Percentiles rank a stretch among this genome's conserved stretches.
These are phyloP conservation scores for Drosophila novamexicana DNA, from an alignment of 1,140 invertebrate genomes.

Conservation along the genomic window DNA sequence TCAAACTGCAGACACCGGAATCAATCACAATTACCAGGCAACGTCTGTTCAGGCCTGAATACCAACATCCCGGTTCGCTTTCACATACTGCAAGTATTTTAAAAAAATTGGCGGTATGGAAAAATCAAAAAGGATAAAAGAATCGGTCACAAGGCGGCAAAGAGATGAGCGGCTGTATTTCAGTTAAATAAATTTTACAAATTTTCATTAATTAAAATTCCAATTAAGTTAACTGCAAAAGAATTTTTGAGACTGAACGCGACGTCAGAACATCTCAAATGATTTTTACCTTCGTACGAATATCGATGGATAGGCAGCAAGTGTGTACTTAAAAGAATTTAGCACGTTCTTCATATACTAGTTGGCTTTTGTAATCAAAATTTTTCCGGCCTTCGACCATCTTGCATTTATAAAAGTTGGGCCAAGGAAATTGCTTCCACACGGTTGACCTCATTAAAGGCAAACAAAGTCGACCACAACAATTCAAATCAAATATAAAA, in stretches of 20 bases:
- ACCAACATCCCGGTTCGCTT: background rate
- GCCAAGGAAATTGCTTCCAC: constrained; percentile 68
- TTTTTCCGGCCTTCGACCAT: constrained; percentile 2
- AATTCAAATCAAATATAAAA: constrained; percentile 82
- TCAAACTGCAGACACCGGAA: constrained; percentile 69
- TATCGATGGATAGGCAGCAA: background rate
- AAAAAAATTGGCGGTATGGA: constrained; percentile 51
- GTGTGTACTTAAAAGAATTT: background rate
- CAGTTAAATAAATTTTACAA: constrained; percentile 22
- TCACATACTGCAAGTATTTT: constrained; percentile 8
- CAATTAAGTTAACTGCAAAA: constrained; percentile 30
- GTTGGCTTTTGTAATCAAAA: constrained; percentile 35
- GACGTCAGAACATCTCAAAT: background rate
- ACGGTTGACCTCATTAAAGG: constrained; percentile 73
- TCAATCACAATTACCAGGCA: constrained; percentile 72
- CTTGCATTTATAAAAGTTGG: constrained; percentile 18
- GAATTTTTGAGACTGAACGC: background rate
- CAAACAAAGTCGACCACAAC: constrained; percentile 73
- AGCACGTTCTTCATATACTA: constrained; percentile 4
- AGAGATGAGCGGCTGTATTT: background rate
- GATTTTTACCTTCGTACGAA: background rate
- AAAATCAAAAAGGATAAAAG: constrained; percentile 52
- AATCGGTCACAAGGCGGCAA: constrained; percentile 32
- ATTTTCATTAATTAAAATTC: constrained; percentile 66
- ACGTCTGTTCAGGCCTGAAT: background rate